Base-by-base conservation (phyloP, 2,113 vertebrate genomes). In the Phyllostomus discolor region DNA sequence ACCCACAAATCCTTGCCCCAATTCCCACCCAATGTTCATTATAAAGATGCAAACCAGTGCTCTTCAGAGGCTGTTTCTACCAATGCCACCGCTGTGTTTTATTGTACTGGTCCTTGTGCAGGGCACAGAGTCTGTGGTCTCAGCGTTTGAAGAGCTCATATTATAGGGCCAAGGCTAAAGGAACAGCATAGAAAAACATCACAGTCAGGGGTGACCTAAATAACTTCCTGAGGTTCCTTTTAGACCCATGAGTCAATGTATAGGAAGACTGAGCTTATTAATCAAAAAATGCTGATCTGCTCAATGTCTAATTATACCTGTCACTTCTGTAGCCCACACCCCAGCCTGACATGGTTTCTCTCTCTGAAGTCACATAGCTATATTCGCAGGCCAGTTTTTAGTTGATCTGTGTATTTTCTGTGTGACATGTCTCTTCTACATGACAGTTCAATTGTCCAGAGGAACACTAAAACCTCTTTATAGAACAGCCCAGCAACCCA, bases 381-480 rank as follows among this genome's bases (percentile, higher is more conserved):
- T 90, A 62, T 88, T 94, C 92, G 92, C 91, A 96, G 92, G 88
- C 78, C 67, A 79, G 88, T 97, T 95, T 95, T 92, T 22, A 83
- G 95, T 91, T 88, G 85, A 70, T 96, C 97, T 97, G 97, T 70
- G 88, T 97, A 97, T 96, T 98, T 97, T 98, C 97, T 93, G 50
- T 75, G 90, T 97, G 97, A 96, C 94, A 94, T 57, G 46, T 79
- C 96, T 97, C 88, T 96, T 95, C 69, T 94, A 92, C 4, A 6
- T 98, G 97, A 97, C 90, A 93, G 96, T 96, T 97, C 93, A 97
- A 97, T 97, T 98, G 52, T 93, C 96, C 95, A 96, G 94, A 97
- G 88, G 95, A 97, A 73, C 69, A 62, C 81, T 78, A 73, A 95
- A 86, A 85, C 67, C 78, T 88, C 96, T 82, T 82, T 41, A 11